These are phyloP conservation scores for Macrophya alboannulata DNA, from an alignment of 2,888 invertebrate species.

Conservation along the genomic window DNA sequence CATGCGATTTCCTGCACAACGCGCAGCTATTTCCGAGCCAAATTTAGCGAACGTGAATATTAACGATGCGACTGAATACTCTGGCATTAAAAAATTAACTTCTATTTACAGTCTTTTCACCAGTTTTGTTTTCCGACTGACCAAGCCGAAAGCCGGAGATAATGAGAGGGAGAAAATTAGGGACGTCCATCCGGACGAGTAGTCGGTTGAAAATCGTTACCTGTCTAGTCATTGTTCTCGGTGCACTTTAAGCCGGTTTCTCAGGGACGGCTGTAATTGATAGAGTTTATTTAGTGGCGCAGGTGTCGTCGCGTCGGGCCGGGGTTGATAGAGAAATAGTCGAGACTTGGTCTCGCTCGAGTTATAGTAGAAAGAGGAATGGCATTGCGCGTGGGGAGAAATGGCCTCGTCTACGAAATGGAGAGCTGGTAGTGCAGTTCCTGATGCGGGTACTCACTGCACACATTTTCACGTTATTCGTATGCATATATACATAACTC, in stretches of 20 bases:
- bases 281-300: slow-evolving; percentile 49
- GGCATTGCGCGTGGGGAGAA: slow-evolving; percentile 48
- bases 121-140: neutral
- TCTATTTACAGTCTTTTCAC: neutral
- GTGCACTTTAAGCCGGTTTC: neutral
- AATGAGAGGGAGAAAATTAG: neutral
- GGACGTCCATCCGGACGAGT: neutral
- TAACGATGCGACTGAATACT: neutral
- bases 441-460: slow-evolving; percentile 34
- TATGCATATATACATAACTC: neutral
- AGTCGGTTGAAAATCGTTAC: neutral
- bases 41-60: neutral
- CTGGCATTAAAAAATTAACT: neutral
- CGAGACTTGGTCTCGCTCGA: slow-evolving; percentile 13
- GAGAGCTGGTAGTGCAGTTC: slow-evolving; percentile 33
- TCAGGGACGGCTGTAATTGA: slow-evolving; percentile 35
- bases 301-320: slow-evolving; percentile 29
- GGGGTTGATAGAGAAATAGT: slow-evolving; percentile 50
- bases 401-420: slow-evolving; percentile 43
- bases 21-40: neutral
- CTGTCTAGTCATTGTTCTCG: slow-evolving; percentile 21
- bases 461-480: neutral
- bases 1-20: neutral
- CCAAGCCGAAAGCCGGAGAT: neutral
- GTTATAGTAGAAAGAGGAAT: slow-evolving; percentile 54